phyloP scores from a whole-genome alignment of 1,140 invertebrate genomes.

The Eufriesea mexicana region DNA sequence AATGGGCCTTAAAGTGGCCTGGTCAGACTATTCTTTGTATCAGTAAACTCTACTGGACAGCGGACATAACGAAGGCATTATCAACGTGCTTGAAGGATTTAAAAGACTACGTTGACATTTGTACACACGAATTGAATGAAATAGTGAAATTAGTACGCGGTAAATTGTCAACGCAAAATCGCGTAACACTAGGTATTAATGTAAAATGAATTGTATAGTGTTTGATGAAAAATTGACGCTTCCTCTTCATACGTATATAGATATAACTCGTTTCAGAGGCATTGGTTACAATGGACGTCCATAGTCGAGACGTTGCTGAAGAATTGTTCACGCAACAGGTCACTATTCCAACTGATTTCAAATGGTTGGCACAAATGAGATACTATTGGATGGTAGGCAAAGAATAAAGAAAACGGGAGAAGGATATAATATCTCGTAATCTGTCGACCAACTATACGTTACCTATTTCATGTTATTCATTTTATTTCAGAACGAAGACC shows the following conservation, averaged over 20 bases:
- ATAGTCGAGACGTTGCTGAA: constrained; percentile 93
- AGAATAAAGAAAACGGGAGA: not conserved
- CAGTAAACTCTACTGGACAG: constrained; percentile 94
- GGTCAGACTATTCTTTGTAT: constrained; percentile 95
- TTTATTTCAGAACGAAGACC: constrained; percentile 83
- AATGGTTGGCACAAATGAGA: constrained; percentile 95
- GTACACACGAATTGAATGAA: constrained; percentile 89
- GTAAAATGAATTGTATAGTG: too few relatives aligned
- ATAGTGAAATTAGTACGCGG: constrained; percentile 94
- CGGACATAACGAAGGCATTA: constrained; percentile 91
- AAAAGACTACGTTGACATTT: constrained; percentile 83
- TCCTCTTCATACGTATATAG: not conserved
- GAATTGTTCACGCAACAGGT: constrained; percentile 88
- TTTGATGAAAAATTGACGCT: not conserved
- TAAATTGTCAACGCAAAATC: constrained; percentile 92
- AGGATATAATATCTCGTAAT: not conserved
- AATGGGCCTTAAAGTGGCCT: constrained; percentile 95
- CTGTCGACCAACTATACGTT: too few relatives aligned
- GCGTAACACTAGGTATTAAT: constrained; percentile 90
- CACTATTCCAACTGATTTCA: constrained; percentile 90
- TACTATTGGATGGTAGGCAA: constrained; percentile 95
- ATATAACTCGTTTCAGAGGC: constrained; percentile 84
- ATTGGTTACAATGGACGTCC: constrained; percentile 95
- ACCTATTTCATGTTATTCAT: too few relatives aligned
- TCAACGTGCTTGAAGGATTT: constrained; percentile 82